Evolutionary conservation across 1,140 invertebrate genomes (phyloP).

Genomic region (Mercenaria mercenaria): DNA sequence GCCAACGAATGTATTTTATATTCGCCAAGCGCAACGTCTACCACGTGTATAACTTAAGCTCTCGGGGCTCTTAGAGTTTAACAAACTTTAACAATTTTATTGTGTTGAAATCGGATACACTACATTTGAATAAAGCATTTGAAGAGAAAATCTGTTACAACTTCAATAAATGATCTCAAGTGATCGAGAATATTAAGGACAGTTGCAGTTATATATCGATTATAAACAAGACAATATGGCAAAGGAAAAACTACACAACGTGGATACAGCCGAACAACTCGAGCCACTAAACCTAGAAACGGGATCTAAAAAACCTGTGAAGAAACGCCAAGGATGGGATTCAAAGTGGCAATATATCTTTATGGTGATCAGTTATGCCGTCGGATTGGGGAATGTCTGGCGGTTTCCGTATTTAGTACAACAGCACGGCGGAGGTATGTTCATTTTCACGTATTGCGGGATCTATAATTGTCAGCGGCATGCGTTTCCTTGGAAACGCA

Average conservation of each 20-base stretch:
- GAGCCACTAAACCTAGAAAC: conserved; percentile 41
- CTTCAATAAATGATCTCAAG: too few species aligned
- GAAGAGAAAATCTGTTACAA: too few species aligned
- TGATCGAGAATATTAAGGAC: not conserved
- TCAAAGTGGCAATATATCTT: conserved; percentile 82
- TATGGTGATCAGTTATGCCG: conserved; percentile 83
- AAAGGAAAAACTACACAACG: conserved; percentile 35
- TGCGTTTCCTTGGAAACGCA: conserved; percentile 12
- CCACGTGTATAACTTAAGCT: too few species aligned
- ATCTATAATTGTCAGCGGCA: not conserved
- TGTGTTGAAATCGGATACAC: too few species aligned
- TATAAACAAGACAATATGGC: conserved; percentile 29
- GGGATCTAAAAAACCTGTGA: conserved; percentile 28
- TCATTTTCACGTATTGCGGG: not conserved
- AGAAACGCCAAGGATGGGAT: conserved; percentile 73
- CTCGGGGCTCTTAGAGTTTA: too few species aligned
- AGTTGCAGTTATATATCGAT: not conserved
- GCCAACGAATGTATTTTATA: too few species aligned
- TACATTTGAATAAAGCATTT: too few species aligned
- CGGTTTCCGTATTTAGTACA: conserved; percentile 83
- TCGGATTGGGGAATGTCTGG: conserved; percentile 84
- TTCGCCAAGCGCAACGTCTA: too few species aligned
- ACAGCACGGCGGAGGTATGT: conserved; percentile 81
- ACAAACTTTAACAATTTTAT: too few species aligned
- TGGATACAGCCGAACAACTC: conserved; percentile 37